These are phyloP conservation scores for Cyrtonyx montezumae DNA, from an alignment of 2,113 vertebrate species.

Conservation along the genomic window DNA sequence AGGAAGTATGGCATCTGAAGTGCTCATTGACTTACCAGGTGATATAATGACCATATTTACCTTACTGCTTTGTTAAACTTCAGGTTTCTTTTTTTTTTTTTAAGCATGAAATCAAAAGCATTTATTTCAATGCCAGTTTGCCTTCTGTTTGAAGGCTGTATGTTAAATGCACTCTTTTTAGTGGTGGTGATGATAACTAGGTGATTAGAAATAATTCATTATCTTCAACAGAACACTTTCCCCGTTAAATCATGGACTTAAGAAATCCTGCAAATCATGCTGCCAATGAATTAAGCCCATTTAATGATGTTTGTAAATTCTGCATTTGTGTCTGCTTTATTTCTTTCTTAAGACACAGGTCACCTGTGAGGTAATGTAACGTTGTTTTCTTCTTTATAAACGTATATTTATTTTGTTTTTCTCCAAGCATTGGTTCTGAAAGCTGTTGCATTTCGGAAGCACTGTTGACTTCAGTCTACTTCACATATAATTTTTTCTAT, in stretches of 20 bases:
- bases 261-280: not conserved
- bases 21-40: not conserved
- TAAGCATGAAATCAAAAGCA: not conserved
- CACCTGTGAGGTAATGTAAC: not conserved
- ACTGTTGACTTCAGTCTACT: not conserved
- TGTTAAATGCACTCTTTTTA: not conserved
- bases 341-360: not conserved
- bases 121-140: not conserved
- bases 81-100: not conserved
- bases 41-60: not conserved
- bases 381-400: not conserved
- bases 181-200: not conserved
- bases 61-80: not conserved
- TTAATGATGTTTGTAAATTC: not conserved
- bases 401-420: not conserved
- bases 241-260: not conserved
- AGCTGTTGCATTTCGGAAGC: not conserved
- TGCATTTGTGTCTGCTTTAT: not conserved
- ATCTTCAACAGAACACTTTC: not conserved
- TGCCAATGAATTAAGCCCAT: not conserved
- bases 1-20: not conserved
- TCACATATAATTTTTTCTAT: slow-evolving; percentile 37
- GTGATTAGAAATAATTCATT: not conserved
- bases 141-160: not conserved
- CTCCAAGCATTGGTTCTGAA: slow-evolving; percentile 4